Base-by-base conservation (phyloP, 1,140 invertebrate genomes). In the Batillaria attramentaria region DNA sequence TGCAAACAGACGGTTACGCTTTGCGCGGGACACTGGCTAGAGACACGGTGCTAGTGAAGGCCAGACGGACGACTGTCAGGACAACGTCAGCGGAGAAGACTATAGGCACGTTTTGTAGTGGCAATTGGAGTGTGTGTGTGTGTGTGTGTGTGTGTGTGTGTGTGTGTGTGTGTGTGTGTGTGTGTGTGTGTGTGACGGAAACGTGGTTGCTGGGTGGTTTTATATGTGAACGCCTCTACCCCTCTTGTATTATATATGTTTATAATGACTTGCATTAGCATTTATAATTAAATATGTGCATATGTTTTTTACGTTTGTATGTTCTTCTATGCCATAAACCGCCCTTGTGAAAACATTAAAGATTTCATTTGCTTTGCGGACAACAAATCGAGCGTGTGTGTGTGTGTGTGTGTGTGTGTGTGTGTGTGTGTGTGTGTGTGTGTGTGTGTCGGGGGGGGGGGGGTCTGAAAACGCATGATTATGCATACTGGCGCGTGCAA, bases 81-180 rank as follows among this genome's bases (percentile, higher is more conserved):
- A n/a, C n/a, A n/a, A n/a, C n/a, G n/a, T n/a, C n/a, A n/a, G n/a
- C n/a, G 1, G 18, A 3, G 50, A 1, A 1, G 18, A 54, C 18
- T 1, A 54, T n/a, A 54, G 50, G 1, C 50, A 54, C 1, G n/a
- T 54, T 54, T 20, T 20, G 50, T 1, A 54, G 50, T 20, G n/a
- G 0, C 18, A 20, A 20, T 54, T n/a, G n/a, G 62, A 37, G 62
- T 66, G 62, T 66, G 62, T 66, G 62, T 66, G 62, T 33, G 62
- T 35, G 62, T 66, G 62, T 35, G 62, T 66, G 62, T 66, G 68
- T 77, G 74, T n/a, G 43, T 60, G 60, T 46, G 33, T 46, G 13
- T 39, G 24, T 24, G 54, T 42, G 35, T 42, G 57, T 33, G 46
- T 60, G 60, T 50, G 39, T 37, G 66, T 41, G 37, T 69, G 18